Base-by-base conservation (phyloP, 1,140 invertebrate genomes). In the Aricia agestis region DNA sequence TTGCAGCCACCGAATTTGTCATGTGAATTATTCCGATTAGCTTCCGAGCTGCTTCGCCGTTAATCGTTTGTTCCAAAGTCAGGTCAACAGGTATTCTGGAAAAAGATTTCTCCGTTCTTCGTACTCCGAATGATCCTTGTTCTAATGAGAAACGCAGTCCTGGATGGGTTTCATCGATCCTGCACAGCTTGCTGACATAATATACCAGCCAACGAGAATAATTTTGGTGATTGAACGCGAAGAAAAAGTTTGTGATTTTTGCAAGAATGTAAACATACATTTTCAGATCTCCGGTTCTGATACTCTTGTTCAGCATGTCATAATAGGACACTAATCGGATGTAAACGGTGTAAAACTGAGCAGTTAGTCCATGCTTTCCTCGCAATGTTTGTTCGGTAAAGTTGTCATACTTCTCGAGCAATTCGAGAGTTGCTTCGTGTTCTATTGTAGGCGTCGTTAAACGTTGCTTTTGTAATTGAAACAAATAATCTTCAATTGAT, bases 241-340 rank as follows among this genome's bases (percentile, higher is more conserved):
- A 89, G 74, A 89, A 87, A 36, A 88, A 36, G 76, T 79, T 80
- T 7, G 67, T 72, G 0, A 87, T 82, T 78, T 85, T 83, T 6
- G 80, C 71, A 9, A 89, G 57, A 10, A 74, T 25, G 9, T 25
- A 80, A 41, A 78, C 80, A 42, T 72, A 82, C 1, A 85, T 25
- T 0, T 78, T 59, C 71, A 86, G 79, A 77, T 82, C 58, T 70
- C 75, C 76, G 32, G 52, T 71, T 6, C 79, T 70, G 19, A 81
- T 78, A 61, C 76, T 81, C 63, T 75, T 68, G 9, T 58, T 73
- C 52, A 83, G 58, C 36, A 67, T 58, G 15, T 74, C 67, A 72
- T 82, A 80, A 69, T 81, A 65, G 76, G 75, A n/a, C 15, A 84
- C 59, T n/a, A 82, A 70, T 72, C 80, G n/a, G 2, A 52, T 67